phyloP scores from a whole-genome alignment of 2,888 invertebrate species.

The Clunio marinus region DNA sequence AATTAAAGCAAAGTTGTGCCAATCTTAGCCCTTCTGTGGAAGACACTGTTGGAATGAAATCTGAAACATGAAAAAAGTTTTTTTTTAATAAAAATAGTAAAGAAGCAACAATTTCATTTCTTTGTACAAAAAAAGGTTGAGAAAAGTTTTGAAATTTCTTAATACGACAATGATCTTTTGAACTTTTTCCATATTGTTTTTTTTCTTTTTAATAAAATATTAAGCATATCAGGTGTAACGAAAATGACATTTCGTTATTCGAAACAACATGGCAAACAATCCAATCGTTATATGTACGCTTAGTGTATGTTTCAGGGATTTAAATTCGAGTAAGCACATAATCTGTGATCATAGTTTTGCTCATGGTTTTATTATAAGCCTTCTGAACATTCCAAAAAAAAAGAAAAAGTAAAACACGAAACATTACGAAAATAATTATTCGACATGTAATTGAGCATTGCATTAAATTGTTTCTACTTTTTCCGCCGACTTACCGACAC shows the following conservation, averaged over 20 bases:
- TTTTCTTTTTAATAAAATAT: no score
- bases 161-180: conserved; percentile 32
- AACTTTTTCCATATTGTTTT: conserved; percentile 20
- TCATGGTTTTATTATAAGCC: not conserved
- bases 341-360: no score
- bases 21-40: not conserved
- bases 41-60: conserved; percentile 36
- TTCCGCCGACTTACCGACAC: not conserved
- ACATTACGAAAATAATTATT: not conserved
- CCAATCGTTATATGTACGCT: no score
- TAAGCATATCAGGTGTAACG: no score
- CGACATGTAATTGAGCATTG: not conserved
- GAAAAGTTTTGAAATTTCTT: conserved; percentile 30
- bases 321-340: no score
- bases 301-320: no score
- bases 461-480: not conserved
- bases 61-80: conserved; percentile 6
- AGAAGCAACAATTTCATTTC: not conserved
- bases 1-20: not conserved
- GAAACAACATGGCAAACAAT: no score
- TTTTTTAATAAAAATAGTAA: not conserved
- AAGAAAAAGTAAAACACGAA: not conserved
- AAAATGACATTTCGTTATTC: no score
- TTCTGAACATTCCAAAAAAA: conserved; percentile 4
- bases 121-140: not conserved